Base-by-base conservation (phyloP, 2,888 invertebrate genomes). In the Nemoura dubitans region DNA sequence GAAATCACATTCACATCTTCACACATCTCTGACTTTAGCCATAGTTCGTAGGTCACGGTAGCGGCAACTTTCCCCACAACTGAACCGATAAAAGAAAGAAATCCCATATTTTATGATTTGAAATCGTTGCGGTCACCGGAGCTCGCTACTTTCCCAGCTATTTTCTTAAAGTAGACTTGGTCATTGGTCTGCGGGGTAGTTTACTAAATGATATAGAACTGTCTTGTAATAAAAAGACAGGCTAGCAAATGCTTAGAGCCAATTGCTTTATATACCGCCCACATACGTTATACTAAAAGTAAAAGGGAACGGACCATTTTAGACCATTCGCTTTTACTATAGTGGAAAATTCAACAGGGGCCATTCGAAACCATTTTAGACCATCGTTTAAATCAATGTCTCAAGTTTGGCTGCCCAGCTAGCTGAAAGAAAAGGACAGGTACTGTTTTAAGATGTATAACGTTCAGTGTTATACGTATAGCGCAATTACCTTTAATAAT, bases 291-390 rank as follows among this genome's bases (percentile, higher is more conserved):
- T 78, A 78, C 25, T 78, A 78, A 78, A 78, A 78, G 78, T 78
- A 78, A 78, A 78, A 78, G 78, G 26, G 28, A 78, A 78, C 25
- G 78, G 78, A 26, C 78, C 78, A 59, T 78, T 28, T 78, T 78
- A 10, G 78, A 78, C 78, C 78, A 28, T 78, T 78, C 28, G 7
- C 27, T 78, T 78, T 78, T 78, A 78, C 16, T 78, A n/a, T n/a
- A 78, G 26, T 28, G 28, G 26, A 26, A 78, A 78, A 59, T 59
- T 59, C 59, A 59, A 59, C 59, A 6, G 28, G 6, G 78, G 28
- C 78, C 14, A 78, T 78, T 78, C 78, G 78, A 78, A 78, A 26
- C 78, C 78, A 78, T 78, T 78, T 78, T 27, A 78, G 26, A 78
- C 78, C 78, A 28, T 26, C 26, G 28, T 78, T 78, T 78, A 78